Evolutionary conservation across 1,140 invertebrate genomes (phyloP).

Genomic region (Drosophila kepulauana): DNA sequence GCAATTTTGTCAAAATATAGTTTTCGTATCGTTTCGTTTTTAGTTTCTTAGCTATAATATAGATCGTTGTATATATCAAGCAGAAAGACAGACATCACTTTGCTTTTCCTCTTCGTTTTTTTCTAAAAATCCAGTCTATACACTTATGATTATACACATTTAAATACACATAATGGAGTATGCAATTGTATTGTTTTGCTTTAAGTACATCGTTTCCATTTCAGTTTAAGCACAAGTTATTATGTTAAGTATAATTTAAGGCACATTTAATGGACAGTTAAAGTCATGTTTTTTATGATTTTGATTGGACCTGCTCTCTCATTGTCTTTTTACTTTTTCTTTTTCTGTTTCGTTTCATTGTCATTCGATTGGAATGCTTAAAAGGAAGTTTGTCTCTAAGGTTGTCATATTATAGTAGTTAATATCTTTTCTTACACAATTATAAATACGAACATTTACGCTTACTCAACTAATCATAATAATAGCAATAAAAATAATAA

Average conservation of each 20-base stretch:
- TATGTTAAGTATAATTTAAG: slow-evolving; percentile 69
- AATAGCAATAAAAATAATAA: slow-evolving; percentile 84
- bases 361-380: slow-evolving; percentile 67
- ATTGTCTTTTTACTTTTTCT: slow-evolving; percentile 62
- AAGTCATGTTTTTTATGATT: slow-evolving; percentile 31
- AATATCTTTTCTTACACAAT: slow-evolving; percentile 29
- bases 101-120: slow-evolving; percentile 31
- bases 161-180: slow-evolving; percentile 54
- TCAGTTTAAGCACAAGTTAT: slow-evolving; percentile 41
- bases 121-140: slow-evolving; percentile 76
- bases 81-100: slow-evolving; percentile 67
- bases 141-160: slow-evolving; percentile 64
- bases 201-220: slow-evolving; percentile 25
- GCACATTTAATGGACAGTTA: slow-evolving; percentile 81
- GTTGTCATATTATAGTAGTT: slow-evolving; percentile 53
- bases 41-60: slow-evolving; percentile 73
- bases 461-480: slow-evolving; percentile 48
- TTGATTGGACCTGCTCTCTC: slow-evolving; percentile 81
- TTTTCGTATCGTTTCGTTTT: slow-evolving; percentile 7
- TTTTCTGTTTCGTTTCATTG: slow-evolving; percentile 50
- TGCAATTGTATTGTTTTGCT: not conserved
- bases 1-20: slow-evolving; percentile 49
- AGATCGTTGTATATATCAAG: slow-evolving; percentile 70
- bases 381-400: slow-evolving; percentile 64
- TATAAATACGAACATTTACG: slow-evolving; percentile 78